Evolutionary conservation across 2,113 vertebrate genomes (phyloP).

Genomic region (Nipponia nippon): DNA sequence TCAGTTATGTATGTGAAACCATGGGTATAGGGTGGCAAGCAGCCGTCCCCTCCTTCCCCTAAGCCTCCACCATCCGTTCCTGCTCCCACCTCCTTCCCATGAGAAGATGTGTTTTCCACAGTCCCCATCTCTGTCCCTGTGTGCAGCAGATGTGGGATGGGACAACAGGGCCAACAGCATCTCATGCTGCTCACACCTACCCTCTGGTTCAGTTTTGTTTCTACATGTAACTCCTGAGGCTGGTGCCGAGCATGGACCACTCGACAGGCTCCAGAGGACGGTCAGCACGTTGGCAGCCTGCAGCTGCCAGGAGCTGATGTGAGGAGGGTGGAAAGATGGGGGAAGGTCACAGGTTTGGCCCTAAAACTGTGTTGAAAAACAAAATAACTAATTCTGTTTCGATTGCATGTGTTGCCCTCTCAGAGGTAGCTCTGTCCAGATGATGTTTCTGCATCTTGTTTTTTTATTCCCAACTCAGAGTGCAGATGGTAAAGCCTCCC

Average conservation of each 20-base stretch:
- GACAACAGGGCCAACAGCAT: neutral
- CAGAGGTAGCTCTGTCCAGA: neutral
- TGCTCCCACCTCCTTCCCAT: neutral
- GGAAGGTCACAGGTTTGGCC: neutral
- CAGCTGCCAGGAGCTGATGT: neutral
- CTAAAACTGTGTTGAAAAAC: neutral
- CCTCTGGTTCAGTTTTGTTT: neutral
- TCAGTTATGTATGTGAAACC: neutral
- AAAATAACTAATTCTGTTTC: neutral
- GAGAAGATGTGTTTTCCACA: neutral
- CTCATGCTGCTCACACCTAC: neutral
- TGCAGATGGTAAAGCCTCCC: neutral
- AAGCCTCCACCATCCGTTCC: neutral
- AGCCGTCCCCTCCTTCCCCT: neutral
- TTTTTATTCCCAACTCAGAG: neutral
- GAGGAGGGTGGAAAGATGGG: neutral
- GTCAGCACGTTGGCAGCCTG: neutral
- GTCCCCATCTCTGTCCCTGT: rapidly evolving
- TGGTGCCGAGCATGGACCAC: neutral
- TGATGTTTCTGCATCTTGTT: neutral
- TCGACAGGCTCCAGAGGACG: neutral
- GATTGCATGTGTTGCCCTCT: neutral
- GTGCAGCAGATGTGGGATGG: neutral
- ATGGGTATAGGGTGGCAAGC: neutral
- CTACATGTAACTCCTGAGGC: neutral